A percentile compares a stretch with the other conserved stretches of the same genome.
phyloP scores from a whole-genome alignment of 2,888 invertebrate genomes.

The Phymatocera aterrima region DNA sequence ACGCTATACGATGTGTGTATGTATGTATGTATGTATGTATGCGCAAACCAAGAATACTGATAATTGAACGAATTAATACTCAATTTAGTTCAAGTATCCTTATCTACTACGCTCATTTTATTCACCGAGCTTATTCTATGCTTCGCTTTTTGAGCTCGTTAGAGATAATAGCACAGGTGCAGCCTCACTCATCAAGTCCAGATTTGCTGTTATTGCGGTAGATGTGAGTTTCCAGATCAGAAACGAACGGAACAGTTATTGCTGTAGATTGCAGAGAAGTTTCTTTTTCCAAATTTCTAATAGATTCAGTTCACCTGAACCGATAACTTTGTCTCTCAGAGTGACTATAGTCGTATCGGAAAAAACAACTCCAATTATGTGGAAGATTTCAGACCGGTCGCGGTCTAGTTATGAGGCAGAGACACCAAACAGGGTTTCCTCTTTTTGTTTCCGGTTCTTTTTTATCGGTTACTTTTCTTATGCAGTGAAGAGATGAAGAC shows the following conservation, averaged over 20 bases:
- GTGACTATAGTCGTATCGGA: neutral
- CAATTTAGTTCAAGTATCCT: neutral
- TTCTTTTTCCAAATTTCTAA: neutral
- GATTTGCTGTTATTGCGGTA: neutral
- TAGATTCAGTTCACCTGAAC: neutral
- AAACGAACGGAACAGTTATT: too few relatives aligned
- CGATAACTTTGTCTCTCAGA: neutral
- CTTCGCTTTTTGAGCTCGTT: neutral
- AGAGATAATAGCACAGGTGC: neutral
- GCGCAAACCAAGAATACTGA: neutral
- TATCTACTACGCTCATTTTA: neutral
- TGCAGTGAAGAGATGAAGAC: neutral
- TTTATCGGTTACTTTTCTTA: neutral
- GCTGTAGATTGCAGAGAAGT: too few relatives aligned
- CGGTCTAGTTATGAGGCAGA: neutral
- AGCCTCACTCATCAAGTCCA: neutral
- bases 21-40: too few relatives aligned
- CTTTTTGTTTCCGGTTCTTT: neutral
- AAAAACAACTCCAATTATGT: neutral
- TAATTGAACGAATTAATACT: conserved; percentile 33
- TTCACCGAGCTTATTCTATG: neutral
- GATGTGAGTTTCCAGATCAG: too few relatives aligned
- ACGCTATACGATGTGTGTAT: too few relatives aligned
- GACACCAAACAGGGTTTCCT: too few relatives aligned
- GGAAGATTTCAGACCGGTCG: neutral